A percentile compares a stretch with the other conserved stretches of the same genome.
These are phyloP conservation scores for Epinephelus cyanopodus DNA, from an alignment of 2,113 vertebrate genomes.

Conservation along the genomic window DNA sequence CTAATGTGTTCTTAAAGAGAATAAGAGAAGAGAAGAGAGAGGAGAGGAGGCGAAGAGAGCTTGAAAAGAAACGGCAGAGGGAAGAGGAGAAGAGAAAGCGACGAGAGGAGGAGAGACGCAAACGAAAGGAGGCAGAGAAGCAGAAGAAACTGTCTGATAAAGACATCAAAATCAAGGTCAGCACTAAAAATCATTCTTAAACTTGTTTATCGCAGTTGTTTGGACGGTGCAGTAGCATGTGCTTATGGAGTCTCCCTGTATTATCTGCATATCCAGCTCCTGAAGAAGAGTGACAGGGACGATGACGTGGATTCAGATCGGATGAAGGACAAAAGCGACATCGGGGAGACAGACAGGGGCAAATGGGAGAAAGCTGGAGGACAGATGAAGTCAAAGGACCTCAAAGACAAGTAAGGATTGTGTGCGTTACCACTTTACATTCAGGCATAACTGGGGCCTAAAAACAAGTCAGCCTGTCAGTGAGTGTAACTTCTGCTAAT, in stretches of 20 bases:
- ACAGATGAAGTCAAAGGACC: conserved; percentile 85
- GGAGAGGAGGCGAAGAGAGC: conserved; percentile 92
- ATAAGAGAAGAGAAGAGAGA: conserved; percentile 97
- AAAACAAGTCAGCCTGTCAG: neutral
- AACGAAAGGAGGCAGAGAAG: conserved; percentile 92
- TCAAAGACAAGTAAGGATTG: conserved; percentile 90
- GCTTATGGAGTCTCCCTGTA: neutral
- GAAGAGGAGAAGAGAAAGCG: conserved; percentile 96
- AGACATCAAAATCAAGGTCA: conserved; percentile 94
- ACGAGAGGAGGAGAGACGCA: conserved; percentile 93
- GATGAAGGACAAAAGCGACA: conserved; percentile 90
- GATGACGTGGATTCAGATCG: conserved; percentile 90
- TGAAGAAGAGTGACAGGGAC: conserved; percentile 95
- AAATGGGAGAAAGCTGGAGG: conserved; percentile 88
- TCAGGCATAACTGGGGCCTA: neutral
- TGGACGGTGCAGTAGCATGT: neutral
- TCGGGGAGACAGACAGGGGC: conserved; percentile 85
- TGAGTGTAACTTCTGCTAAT: neutral
- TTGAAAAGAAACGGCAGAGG: conserved; percentile 93
- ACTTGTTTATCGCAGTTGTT: too few species aligned
- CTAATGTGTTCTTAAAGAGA: conserved; percentile 82
- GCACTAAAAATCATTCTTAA: neutral
- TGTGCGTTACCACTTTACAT: neutral
- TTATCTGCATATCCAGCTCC: conserved; percentile 84
- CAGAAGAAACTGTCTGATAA: conserved; percentile 93